These are phyloP conservation scores for Monodelphis domestica DNA, from an alignment of 2,797 vertebrate species.

Conservation along the genomic window DNA sequence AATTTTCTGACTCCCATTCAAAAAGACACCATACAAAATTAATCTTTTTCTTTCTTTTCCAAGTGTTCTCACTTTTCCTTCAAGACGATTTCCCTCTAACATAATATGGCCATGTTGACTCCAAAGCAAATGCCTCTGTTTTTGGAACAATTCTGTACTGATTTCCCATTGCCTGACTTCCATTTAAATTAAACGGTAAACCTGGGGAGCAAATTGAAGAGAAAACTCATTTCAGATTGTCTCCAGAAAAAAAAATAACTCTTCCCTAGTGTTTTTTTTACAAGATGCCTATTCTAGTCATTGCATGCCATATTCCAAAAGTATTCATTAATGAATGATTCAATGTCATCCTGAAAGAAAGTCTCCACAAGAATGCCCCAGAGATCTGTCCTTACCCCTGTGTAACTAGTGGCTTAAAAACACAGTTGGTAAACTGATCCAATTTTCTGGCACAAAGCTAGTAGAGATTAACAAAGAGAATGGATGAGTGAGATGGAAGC, in stretches of 20 bases:
- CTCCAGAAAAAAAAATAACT: conserved; percentile 70
- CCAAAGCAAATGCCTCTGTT: conserved; percentile 43
- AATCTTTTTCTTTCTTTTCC: conserved; percentile 59
- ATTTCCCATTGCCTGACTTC: conserved; percentile 65
- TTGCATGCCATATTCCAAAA: conserved; percentile 42
- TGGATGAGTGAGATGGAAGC: not conserved
- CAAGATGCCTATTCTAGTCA: conserved; percentile 64
- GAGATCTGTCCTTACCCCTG: not conserved
- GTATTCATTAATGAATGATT: not conserved
- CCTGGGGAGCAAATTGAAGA: conserved; percentile 9
- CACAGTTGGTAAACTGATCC: not conserved
- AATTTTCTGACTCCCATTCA: conserved; percentile 68
- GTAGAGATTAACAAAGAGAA: not conserved
- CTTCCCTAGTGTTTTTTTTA: conserved; percentile 55
- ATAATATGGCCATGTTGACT: conserved; percentile 60
- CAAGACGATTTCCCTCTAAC: conserved; percentile 65
- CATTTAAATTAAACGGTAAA: conserved; percentile 74
- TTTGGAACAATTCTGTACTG: conserved; percentile 68
- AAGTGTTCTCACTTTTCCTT: conserved; percentile 57
- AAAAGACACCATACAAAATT: conserved; percentile 60
- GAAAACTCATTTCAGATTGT: conserved; percentile 50
- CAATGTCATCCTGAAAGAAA: not conserved
- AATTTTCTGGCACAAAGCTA: not conserved
- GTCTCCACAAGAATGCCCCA: not conserved
- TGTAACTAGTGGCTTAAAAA: not conserved